Conservation (phyloP, 2,888 invertebrate species). For the Eutolmus rufibarbis region DNA sequence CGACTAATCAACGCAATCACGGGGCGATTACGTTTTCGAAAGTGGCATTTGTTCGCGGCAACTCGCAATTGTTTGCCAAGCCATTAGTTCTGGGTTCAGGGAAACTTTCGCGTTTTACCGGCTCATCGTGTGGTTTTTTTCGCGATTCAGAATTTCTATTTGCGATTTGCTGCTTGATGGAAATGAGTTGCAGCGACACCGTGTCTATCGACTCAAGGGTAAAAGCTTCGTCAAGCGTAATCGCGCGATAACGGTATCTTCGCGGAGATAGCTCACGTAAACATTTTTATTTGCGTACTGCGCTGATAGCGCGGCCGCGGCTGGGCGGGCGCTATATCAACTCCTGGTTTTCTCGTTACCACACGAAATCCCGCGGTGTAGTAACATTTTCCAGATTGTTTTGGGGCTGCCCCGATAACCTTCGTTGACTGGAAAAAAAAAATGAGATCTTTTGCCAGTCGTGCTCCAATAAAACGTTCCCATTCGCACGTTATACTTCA, state of each 20-base stretch:
- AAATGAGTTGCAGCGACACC: background rate
- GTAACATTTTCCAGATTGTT: background rate
- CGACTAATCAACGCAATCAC: background rate
- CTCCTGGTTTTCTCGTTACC: background rate
- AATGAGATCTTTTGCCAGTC: background rate
- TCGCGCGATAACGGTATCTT: background rate
- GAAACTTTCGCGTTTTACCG: background rate
- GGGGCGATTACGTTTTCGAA: background rate
- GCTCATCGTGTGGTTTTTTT: background rate
- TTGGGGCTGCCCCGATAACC: background rate
- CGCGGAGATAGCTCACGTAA: background rate
- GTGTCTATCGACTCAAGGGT: background rate
- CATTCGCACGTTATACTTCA: background rate
- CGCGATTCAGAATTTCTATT: background rate
- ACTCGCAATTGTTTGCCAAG: background rate
- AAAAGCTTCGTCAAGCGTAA: background rate
- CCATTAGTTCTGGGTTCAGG: background rate
- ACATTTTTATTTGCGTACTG: background rate
- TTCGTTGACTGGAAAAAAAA: background rate
- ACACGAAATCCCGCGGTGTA: background rate
- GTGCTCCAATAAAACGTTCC: background rate
- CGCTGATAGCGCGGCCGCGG: background rate
- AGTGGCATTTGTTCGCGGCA: background rate
- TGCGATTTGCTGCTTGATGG: background rate
- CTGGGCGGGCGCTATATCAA: background rate